Base-by-base conservation (phyloP, 2,113 vertebrate species). In the Tautogolabrus adspersus region DNA sequence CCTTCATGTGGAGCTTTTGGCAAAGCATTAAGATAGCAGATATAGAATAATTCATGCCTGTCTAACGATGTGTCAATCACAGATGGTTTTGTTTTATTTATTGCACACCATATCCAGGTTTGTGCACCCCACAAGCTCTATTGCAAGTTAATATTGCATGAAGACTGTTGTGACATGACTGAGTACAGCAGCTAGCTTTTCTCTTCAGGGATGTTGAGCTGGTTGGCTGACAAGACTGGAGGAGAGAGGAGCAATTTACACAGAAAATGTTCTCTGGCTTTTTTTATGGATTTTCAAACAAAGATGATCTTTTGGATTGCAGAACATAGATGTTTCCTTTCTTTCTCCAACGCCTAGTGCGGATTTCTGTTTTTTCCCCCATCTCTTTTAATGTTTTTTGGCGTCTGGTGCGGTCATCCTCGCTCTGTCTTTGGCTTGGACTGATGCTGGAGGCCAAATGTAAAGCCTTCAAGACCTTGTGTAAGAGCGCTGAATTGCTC, bases 41-140 rank as follows among this genome's bases (percentile, higher is more conserved):
- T 77, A 87, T 87, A 92, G 90, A 92, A 93, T 93, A 91, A 93
- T 93, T 91, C 91, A 92, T 92, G 71, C 78, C 7, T 79, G 83
- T 91, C 89, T 92, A 93, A 93, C 91, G 91, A 93, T 6, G 30
- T 87, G 92, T 93, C 92, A 93, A 91, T 93, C 92, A 91, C 83
- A n/a, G 61, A 59, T 71, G 82, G 79, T 86, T 93, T 92, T 93
- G 88, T 92, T 93, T 90, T 93, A 93, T 93, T 93, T 92, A 92
- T 89, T 18, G 70, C 55, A 16, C 69, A 66, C 81, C 60, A 59
- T 80, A 84, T 87, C 64, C 75, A 83, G 82, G 88, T 88, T 87
- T 82, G 80, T 66, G 81, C 63, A 68, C 88, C 87, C 84, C 82
- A 77, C 61, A 60, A 85, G 89, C 85, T 83, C 84, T 81, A 60